Evolutionary conservation across 1,140 invertebrate genomes (phyloP).

Genomic region (Pachypeltis micranthus): DNA sequence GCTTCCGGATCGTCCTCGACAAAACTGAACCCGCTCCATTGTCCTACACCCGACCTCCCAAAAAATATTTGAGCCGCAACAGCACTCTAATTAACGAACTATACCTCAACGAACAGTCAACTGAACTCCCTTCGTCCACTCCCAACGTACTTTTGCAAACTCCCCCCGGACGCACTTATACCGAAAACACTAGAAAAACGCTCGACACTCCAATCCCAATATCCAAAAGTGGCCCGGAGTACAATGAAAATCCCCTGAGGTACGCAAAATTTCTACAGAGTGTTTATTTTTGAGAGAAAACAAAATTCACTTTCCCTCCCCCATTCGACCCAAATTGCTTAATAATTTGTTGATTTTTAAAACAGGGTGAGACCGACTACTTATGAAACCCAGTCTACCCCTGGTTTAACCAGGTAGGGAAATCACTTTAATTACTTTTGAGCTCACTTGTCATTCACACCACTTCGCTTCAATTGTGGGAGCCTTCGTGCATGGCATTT

Average conservation of each 20-base stretch:
- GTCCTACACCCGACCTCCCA: not conserved
- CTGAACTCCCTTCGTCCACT: not conserved
- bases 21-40: not conserved
- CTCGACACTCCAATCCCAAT: constrained; percentile 9
- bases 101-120: constrained; percentile 14
- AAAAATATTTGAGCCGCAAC: constrained; percentile 12
- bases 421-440: constrained; percentile 17
- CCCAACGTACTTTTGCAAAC: not conserved
- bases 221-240: constrained; percentile 5
- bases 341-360: constrained; percentile 23
- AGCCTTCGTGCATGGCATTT: constrained; percentile 18
- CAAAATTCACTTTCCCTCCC: not conserved
- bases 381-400: constrained; percentile 28
- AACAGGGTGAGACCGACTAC: constrained; percentile 29
- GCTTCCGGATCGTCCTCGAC: constrained; percentile 5
- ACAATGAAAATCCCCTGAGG: constrained; percentile 6
- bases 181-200: constrained; percentile 1
- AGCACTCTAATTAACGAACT: constrained; percentile 12
- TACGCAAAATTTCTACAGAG: constrained; percentile 11
- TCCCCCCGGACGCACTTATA: constrained; percentile 3
- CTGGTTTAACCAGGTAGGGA: constrained; percentile 30
- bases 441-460: constrained; percentile 16
- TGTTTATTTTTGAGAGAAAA: not conserved
- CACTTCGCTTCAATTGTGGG: constrained; percentile 17
- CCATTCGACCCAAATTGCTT: not conserved